Conservation (phyloP, 2,113 vertebrate genomes). For the Ivindomyrus marchei region DNA sequence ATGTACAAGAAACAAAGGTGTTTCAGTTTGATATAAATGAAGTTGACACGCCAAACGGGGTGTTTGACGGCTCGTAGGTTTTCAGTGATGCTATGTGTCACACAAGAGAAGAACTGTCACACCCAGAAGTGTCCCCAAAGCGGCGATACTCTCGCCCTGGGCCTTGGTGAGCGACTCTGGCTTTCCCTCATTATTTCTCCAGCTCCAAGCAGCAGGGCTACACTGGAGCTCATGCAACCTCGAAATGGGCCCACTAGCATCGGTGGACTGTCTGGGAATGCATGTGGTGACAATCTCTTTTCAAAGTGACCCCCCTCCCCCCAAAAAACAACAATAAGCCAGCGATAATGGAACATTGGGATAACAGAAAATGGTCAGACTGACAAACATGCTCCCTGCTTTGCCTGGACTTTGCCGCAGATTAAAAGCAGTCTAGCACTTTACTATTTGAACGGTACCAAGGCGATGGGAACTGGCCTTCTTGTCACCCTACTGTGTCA, state of each 20-base stretch:
- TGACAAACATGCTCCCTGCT: background rate
- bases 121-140: background rate
- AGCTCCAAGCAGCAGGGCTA: background rate
- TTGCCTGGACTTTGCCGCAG: background rate
- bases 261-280: constrained; percentile 53
- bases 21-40: constrained; percentile 1
- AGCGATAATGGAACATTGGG: constrained; percentile 38
- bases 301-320: constrained; percentile 42
- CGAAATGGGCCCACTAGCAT: constrained; percentile 34
- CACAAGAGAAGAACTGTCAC: background rate
- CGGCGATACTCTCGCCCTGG: background rate
- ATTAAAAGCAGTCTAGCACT: background rate
- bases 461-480: background rate
- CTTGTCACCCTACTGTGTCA: background rate
- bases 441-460: background rate
- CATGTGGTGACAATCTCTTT: constrained; percentile 55
- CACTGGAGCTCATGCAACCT: background rate
- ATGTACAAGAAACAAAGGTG: background rate
- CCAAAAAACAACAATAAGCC: constrained; percentile 5
- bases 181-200: background rate
- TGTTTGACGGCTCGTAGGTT: background rate
- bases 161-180: background rate
- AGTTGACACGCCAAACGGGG: background rate
- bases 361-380: background rate
- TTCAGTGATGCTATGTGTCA: background rate